A percentile compares a stretch with the other conserved stretches of the same genome.
These are phyloP conservation scores for Phymorhynchus buccinoides DNA, from an alignment of 1,140 invertebrate species.

Conservation along the genomic window DNA sequence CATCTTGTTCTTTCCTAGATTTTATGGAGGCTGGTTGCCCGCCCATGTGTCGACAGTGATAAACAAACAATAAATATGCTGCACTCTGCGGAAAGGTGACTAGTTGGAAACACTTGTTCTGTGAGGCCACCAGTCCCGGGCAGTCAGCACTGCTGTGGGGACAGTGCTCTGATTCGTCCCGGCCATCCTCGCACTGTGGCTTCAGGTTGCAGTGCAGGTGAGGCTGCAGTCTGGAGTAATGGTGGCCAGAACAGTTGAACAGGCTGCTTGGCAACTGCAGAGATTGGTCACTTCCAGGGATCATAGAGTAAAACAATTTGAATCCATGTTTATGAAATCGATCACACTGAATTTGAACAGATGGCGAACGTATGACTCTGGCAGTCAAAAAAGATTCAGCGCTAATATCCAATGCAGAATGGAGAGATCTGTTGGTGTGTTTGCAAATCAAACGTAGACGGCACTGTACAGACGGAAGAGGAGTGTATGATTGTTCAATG, in stretches of 20 bases:
- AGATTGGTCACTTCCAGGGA: background rate
- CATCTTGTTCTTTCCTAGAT: background rate
- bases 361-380: background rate
- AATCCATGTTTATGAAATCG: background rate
- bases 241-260: background rate
- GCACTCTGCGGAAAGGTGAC: background rate
- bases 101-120: background rate
- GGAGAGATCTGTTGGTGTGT: background rate
- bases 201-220: conserved; percentile 28
- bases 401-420: background rate
- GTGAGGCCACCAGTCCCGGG: background rate
- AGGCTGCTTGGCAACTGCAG: background rate
- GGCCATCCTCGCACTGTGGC: conserved; percentile 6
- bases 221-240: background rate
- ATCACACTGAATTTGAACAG: background rate
- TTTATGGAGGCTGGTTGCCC: background rate
- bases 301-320: background rate
- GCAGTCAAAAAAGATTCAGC: background rate
- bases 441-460: background rate
- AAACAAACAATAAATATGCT: too few species aligned
- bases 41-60: background rate
- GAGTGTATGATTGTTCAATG: background rate
- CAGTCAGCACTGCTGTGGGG: conserved; percentile 22
- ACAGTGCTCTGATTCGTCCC: conserved; percentile 23
- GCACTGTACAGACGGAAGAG: background rate